Evolutionary conservation across 1,140 invertebrate genomes (phyloP), one percentile per base, ranked within the genome.

Genomic region (Lethrus apterus): DNA sequence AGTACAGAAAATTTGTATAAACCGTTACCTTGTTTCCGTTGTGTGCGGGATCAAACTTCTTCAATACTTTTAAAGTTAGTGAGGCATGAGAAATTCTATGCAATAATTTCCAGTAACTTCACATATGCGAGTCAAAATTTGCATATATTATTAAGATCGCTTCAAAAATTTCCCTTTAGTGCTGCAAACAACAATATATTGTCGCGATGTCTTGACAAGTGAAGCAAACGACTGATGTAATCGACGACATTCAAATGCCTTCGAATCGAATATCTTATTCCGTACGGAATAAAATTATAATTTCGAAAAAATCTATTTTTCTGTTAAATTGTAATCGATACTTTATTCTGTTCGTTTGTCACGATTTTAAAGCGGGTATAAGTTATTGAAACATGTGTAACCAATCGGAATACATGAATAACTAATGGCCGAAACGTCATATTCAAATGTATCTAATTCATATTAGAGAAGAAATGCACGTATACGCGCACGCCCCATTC

Each of bases 371-470:
- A 46, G 29, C 14, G 40, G n/a, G 24, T 42, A 42, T 26, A 21
- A 19, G 21, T 33, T 15, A 30, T 18, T 19, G 24, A 29, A 36
- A 11, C 45, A 38, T 32, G 21, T 47, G 51, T 46, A 36, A 29
- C 34, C 34, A 44, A 50, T 45, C 40, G 15, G 52, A 41, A 54
- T 56, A 56, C 51, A 54, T 56, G 46, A 50, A 56, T 56, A 54
- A 4, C 24, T 32, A 47, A 47, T 47, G 46, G 14, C 13, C 40
- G 23, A 20, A 47, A 47, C 31, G 35, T 47, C 24, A 32, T 36
- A 46, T 35, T 21, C 13, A 46, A 36, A 20, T 32, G 34, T 41
- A 47, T 51, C 50, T 44, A 46, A 56, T 49, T 51, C 52, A 38
- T 40, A 56, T 56, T 46, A 42, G 48, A 54, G 45, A 54, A 43